phyloP scores from a whole-genome alignment of 2,797 vertebrate genomes.

The Takifugu ocellatus region DNA sequence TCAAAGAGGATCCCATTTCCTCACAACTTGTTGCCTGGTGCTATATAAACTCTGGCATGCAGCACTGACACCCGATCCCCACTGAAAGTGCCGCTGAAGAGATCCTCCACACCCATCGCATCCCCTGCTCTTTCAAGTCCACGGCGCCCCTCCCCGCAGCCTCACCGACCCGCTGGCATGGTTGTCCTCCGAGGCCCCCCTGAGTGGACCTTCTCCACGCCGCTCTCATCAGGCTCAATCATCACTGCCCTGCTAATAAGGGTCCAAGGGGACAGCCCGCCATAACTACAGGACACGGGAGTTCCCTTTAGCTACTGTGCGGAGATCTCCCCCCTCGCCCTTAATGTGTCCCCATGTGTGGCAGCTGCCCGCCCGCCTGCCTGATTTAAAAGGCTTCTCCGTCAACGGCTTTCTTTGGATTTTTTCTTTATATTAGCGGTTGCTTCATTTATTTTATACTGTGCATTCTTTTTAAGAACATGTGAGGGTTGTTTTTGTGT shows the following conservation, averaged over 20 bases:
- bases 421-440: too few species aligned
- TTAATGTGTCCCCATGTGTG: conserved; percentile 24
- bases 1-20: conserved; percentile 72
- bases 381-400: too few species aligned
- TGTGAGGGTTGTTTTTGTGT: too few species aligned
- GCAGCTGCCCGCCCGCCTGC: conserved; percentile 47
- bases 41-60: conserved; percentile 86
- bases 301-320: conserved; percentile 40
- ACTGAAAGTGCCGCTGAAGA: conserved; percentile 74
- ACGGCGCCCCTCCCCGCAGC: conserved; percentile 28
- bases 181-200: conserved; percentile 39
- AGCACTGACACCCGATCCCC: conserved; percentile 73
- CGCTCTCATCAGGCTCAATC: conserved; percentile 55
- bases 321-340: conserved; percentile 18
- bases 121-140: conserved; percentile 65
- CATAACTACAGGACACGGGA: conserved; percentile 51
- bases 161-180: conserved; percentile 40
- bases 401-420: too few species aligned
- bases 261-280: conserved; percentile 49
- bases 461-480: too few species aligned
- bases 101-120: conserved; percentile 59
- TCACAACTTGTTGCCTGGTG: conserved; percentile 82
- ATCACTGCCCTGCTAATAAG: conserved; percentile 72
- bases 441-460: too few species aligned
- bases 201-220: conserved; percentile 39